A percentile compares a stretch with the other conserved stretches of the same genome.
Conservation (phyloP, 2,797 vertebrate genomes). For the Australoheros facetus region DNA sequence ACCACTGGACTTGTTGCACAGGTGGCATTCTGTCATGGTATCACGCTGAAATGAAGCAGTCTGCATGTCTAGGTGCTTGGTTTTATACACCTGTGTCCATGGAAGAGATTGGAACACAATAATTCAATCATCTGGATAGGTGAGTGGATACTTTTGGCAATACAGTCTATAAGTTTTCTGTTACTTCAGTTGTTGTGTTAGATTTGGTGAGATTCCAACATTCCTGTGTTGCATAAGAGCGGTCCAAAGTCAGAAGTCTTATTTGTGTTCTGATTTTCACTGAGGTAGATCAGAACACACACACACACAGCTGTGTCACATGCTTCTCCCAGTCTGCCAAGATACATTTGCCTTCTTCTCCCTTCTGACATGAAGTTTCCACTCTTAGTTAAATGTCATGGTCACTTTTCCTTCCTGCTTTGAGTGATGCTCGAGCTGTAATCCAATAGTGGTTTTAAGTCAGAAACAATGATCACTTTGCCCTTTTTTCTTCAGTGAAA, state of each 20-base stretch:
- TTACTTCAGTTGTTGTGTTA: conserved; percentile 38
- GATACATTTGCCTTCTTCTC: conserved; percentile 35
- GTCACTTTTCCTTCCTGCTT: conserved; percentile 21
- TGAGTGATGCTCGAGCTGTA: conserved; percentile 26
- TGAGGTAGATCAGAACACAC: conserved; percentile 62
- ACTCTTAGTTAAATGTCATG: conserved; percentile 40
- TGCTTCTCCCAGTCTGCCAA: conserved; percentile 41
- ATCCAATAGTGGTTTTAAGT: neutral
- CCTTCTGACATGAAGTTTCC: conserved; percentile 49
- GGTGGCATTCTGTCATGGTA: too few relatives aligned
- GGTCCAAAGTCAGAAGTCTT: conserved; percentile 57
- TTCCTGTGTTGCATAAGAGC: conserved; percentile 70
- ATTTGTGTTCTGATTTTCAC: conserved; percentile 64
- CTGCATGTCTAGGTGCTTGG: too few relatives aligned
- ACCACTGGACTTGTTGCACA: too few relatives aligned
- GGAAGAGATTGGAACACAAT: too few relatives aligned
- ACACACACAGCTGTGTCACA: conserved; percentile 44
- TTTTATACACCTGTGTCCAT: too few relatives aligned
- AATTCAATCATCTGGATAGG: too few relatives aligned
- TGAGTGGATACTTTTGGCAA: too few relatives aligned
- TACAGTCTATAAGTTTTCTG: neutral
- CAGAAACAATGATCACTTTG: conserved; percentile 35
- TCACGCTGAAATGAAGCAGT: too few relatives aligned
- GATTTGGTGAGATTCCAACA: conserved; percentile 58
- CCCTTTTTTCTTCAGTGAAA: conserved; percentile 7